Percentiles rank a stretch among this genome's conserved stretches.
Evolutionary conservation across 2,797 vertebrate genomes (phyloP).

Genomic region (Scolopax bukidnonensis): DNA sequence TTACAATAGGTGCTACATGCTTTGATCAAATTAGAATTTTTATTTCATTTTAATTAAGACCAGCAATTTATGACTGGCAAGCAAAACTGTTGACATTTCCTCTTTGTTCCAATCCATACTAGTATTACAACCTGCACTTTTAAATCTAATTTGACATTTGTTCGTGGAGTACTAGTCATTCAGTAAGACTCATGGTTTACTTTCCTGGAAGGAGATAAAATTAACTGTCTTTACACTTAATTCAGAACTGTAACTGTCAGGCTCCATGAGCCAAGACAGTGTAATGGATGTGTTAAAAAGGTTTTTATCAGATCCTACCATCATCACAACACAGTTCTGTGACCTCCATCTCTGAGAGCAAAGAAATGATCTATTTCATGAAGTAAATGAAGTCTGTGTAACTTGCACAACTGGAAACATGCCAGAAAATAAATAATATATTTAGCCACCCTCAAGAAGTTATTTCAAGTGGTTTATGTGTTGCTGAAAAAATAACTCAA

Average conservation of each 20-base stretch:
- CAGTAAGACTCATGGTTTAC: not conserved
- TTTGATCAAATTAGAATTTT: slow-evolving; percentile 48
- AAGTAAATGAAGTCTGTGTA: not conserved
- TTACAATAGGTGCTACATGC: slow-evolving; percentile 1
- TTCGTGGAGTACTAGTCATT: not conserved
- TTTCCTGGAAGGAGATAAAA: slow-evolving; percentile 35
- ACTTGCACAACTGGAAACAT: not conserved
- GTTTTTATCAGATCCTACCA: not conserved
- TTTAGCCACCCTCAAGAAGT: slow-evolving; percentile 3
- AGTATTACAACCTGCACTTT: not conserved
- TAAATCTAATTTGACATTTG: slow-evolving; percentile 1
- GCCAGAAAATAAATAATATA: slow-evolving; percentile 44
- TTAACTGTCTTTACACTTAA: not conserved
- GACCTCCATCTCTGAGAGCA: not conserved
- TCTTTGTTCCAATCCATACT: not conserved
- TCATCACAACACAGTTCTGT: not conserved
- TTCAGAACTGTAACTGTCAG: slow-evolving; percentile 14
- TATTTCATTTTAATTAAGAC: slow-evolving; percentile 40
- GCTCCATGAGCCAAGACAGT: not conserved
- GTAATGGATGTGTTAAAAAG: not conserved
- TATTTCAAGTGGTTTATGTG: slow-evolving; percentile 56
- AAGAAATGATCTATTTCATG: not conserved
- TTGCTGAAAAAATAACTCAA: slow-evolving; percentile 26
- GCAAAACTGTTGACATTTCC: not conserved
- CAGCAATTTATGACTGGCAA: not conserved